Evolutionary conservation across 2,113 vertebrate genomes (phyloP).

Genomic region (Sturnus vulgaris): DNA sequence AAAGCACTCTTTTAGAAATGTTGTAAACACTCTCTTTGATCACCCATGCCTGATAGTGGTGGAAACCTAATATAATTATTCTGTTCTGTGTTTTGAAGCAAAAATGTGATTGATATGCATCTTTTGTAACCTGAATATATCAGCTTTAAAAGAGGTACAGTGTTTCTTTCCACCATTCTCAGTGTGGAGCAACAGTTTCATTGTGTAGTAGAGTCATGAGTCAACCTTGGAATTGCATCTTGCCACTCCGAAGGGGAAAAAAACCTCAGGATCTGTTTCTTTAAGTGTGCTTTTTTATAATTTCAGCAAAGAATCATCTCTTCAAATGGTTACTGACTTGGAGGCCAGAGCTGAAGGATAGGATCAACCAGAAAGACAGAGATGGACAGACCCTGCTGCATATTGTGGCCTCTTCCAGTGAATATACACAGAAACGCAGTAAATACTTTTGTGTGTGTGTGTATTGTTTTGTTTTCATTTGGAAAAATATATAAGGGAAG

Average conservation of each 20-base stretch:
- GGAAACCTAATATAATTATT: background rate
- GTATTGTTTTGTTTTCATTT: background rate
- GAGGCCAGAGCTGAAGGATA: conserved; percentile 63
- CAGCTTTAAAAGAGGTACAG: background rate
- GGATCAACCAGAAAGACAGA: conserved; percentile 73
- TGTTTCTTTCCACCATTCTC: background rate
- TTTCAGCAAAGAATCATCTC: conserved; percentile 71
- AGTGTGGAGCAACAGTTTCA: background rate
- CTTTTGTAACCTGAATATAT: background rate
- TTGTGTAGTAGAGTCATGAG: background rate
- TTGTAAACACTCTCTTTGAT: background rate
- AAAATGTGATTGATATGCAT: background rate
- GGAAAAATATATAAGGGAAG: background rate
- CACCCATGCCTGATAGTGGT: background rate
- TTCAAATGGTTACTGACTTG: conserved; percentile 69
- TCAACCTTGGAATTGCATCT: background rate
- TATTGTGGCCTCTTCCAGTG: conserved; percentile 61
- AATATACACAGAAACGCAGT: conserved; percentile 68
- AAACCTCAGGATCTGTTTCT: background rate
- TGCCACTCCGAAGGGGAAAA: background rate
- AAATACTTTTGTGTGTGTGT: background rate
- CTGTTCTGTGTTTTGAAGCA: background rate
- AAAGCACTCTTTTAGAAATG: background rate
- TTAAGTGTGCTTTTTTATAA: background rate
- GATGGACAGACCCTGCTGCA: conserved; percentile 73